Percentiles rank a stretch among this genome's conserved stretches.
Conservation (phyloP, 2,113 vertebrate species). For the Phoxinus phoxinus region DNA sequence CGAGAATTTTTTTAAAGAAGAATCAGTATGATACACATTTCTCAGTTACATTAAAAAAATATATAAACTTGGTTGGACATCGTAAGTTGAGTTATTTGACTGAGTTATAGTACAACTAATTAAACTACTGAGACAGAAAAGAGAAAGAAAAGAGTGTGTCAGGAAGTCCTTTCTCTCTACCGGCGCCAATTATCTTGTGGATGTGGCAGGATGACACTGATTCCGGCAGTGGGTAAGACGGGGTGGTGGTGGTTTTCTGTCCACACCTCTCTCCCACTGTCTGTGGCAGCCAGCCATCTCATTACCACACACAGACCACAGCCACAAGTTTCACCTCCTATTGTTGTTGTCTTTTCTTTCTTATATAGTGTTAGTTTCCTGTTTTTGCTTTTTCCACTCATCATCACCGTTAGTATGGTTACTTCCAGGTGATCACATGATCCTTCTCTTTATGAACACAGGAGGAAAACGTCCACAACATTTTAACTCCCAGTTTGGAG, state of each 20-base stretch:
- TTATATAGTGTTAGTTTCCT: neutral
- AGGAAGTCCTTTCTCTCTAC: slow-evolving; percentile 64
- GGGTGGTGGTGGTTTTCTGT: slow-evolving; percentile 50
- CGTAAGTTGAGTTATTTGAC: slow-evolving; percentile 46
- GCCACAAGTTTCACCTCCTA: slow-evolving; percentile 50
- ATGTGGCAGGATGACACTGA: slow-evolving; percentile 67
- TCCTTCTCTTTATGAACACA: neutral
- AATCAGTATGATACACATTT: no score
- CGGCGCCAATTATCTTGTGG: slow-evolving; percentile 74
- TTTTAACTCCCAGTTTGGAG: neutral
- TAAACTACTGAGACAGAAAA: slow-evolving; percentile 13
- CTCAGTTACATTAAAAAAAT: slow-evolving; percentile 38
- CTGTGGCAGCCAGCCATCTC: slow-evolving; percentile 66
- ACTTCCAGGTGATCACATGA: neutral
- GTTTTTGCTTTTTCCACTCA: neutral
- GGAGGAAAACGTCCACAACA: neutral
- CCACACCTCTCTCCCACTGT: slow-evolving; percentile 56
- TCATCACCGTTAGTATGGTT: neutral
- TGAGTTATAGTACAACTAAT: slow-evolving; percentile 42
- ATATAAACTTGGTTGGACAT: slow-evolving; percentile 35
- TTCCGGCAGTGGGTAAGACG: slow-evolving; percentile 60
- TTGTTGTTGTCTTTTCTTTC: slow-evolving; percentile 18
- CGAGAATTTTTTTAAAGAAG: no score
- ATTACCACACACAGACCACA: slow-evolving; percentile 65
- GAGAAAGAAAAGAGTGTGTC: slow-evolving; percentile 22